Evolutionary conservation across 2,113 vertebrate genomes (phyloP), one percentile per base, ranked within the genome.

Genomic region (Lipophrys pholis): DNA sequence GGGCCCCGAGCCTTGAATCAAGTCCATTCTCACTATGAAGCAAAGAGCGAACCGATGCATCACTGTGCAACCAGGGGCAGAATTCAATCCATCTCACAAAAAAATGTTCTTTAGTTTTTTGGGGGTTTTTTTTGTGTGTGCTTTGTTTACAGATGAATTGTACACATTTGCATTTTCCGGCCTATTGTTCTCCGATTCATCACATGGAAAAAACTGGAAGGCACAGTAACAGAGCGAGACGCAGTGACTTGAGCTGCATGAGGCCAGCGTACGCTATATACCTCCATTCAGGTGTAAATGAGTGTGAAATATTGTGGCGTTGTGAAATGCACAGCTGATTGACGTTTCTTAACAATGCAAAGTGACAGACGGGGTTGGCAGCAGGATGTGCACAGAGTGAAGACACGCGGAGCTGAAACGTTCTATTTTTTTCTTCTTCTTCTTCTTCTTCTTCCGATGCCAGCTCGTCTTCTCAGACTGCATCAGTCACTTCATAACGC

Each of bases 221-320:
- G 42, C 14, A 7, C 36, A 65, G 64, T 30, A 43, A 59, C 38
- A 68, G 60, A 8, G 54, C 0, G 12, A 50, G 5, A 21, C 21
- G 42, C 36, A 40, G 69, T 65, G 51, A 69, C 35, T 40, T 17
- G 12, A 48, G 69, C 45, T 50, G 40, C 43, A 30, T 30, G 21
- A 30, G 21, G 21, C 21, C 11, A 21, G 41, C 12, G 12, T 12
- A 10, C 11, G 21, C 38, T 74, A 77, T 75, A 67, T 49, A 62
- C 36, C 30, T 56, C 40, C 14, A 11, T 55, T 57, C 69, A 82
- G 63, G 82, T 73, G 74, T 52, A 77, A 91, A 90, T 87, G 69
- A 80, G 52, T 69, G 59, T 76, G 76, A 86, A 69, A 69, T 15
- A 53, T 67, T 8, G 46, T 36, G 6, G 41, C 6, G 38, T 54